phyloP scores from a whole-genome alignment of 2,113 vertebrate genomes.

The Tinamus guttatus region DNA sequence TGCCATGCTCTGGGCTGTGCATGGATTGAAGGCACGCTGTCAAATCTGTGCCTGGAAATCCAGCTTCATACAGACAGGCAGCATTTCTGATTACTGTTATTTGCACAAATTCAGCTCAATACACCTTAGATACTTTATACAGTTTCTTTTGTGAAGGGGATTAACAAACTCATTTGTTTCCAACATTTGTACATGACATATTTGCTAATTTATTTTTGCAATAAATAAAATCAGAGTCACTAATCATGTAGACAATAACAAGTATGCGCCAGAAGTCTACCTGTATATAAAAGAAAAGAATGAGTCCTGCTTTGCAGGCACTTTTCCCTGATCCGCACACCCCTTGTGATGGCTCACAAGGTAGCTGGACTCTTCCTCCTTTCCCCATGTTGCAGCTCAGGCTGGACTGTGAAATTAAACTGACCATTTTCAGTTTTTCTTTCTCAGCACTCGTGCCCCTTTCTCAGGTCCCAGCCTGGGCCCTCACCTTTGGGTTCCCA shows the following conservation, averaged over 20 bases:
- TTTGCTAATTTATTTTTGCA: conserved; percentile 52
- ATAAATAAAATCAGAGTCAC: not conserved
- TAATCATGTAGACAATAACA: not conserved
- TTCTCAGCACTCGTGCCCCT: not conserved
- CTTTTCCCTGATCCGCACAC: not conserved
- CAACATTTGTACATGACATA: not conserved
- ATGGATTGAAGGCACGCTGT: rapidly evolving
- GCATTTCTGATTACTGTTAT: conserved; percentile 8
- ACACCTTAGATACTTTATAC: not conserved
- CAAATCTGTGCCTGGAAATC: not conserved
- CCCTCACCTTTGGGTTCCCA: not conserved
- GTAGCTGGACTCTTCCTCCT: not conserved
- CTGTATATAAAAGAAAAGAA: not conserved
- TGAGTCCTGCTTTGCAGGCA: not conserved
- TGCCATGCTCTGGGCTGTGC: not conserved
- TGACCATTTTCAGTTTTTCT: not conserved
- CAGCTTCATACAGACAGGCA: not conserved
- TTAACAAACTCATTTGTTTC: conserved; percentile 40
- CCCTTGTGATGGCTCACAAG: not conserved
- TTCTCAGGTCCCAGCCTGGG: not conserved
- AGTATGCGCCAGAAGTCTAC: not conserved
- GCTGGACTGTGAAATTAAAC: not conserved
- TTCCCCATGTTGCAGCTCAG: not conserved
- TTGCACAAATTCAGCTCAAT: not conserved
- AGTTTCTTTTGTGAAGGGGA: not conserved